These are phyloP conservation scores for Numenius arquata DNA, from an alignment of 2,113 vertebrate genomes.

Conservation along the genomic window DNA sequence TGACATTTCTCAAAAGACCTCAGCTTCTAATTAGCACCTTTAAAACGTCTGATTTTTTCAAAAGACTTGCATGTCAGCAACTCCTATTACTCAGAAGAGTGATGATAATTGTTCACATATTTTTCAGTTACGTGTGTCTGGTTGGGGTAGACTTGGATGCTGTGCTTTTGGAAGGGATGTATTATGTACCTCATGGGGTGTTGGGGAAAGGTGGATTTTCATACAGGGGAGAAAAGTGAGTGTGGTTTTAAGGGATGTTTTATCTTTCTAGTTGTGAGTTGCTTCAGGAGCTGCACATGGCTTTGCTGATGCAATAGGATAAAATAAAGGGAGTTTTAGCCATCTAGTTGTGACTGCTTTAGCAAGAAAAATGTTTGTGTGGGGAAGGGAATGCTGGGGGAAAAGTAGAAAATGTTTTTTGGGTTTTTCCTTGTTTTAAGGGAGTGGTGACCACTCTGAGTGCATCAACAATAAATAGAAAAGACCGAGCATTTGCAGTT, in stretches of 20 bases:
- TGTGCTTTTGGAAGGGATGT: not conserved
- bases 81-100: not conserved
- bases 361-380: rapidly evolving
- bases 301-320: rapidly evolving
- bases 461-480: not conserved
- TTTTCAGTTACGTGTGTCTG: not conserved
- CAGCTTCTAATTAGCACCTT: not conserved
- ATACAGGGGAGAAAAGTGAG: rapidly evolving
- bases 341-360: not conserved
- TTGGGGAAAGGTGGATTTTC: not conserved
- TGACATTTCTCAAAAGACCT: not conserved
- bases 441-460: not conserved
- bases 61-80: not conserved
- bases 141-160: rapidly evolving
- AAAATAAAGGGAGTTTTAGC: not conserved
- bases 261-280: not conserved
- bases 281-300: not conserved
- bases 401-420: too few relatives aligned
- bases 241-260: not conserved
- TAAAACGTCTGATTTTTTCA: not conserved
- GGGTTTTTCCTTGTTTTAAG: not conserved
- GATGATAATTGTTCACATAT: rapidly evolving
- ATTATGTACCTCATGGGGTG: not conserved
- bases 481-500: not conserved
- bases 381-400: not conserved